A percentile compares a stretch with the other conserved stretches of the same genome.
Evolutionary conservation across 2,797 vertebrate species (phyloP).

Genomic region (Cephalopachus bancanus): DNA sequence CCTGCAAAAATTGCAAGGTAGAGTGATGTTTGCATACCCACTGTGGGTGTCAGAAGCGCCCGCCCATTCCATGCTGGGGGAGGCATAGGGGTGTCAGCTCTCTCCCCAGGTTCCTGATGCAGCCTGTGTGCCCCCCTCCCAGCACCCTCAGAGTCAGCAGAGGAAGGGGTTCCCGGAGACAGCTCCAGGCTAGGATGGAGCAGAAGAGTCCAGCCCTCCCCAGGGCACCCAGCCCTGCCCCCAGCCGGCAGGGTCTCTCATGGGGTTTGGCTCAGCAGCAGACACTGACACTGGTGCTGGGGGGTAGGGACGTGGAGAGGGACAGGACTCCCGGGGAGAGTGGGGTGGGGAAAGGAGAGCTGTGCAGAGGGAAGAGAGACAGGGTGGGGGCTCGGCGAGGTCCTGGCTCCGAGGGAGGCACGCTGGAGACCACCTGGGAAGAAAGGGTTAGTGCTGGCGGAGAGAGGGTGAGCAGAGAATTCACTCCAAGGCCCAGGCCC

Average conservation of each 20-base stretch:
- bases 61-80: slow-evolving; percentile 49
- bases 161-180: neutral
- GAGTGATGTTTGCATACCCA: slow-evolving; percentile 39
- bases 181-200: neutral
- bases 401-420: slow-evolving; percentile 83
- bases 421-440: slow-evolving; percentile 85
- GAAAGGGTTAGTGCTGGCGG: slow-evolving; percentile 84
- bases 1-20: slow-evolving; percentile 66
- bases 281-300: slow-evolving; percentile 82
- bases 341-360: slow-evolving; percentile 69
- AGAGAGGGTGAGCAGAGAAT: slow-evolving; percentile 87
- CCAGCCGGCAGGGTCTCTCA: slow-evolving; percentile 80
- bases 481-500: slow-evolving; percentile 85
- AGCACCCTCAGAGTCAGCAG: neutral
- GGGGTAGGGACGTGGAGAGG: slow-evolving; percentile 65
- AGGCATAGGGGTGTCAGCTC: slow-evolving; percentile 9
- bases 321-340: slow-evolving; percentile 58
- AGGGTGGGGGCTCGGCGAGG: slow-evolving; percentile 63
- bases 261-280: slow-evolving; percentile 81
- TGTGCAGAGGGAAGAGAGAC: slow-evolving; percentile 82
- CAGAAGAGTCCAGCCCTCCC: neutral
- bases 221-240: slow-evolving; percentile 48
- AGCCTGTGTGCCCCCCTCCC: slow-evolving; percentile 19
- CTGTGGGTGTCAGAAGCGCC: neutral
- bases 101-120: slow-evolving; percentile 1